Conservation (phyloP, 2,888 invertebrate species). For the Ochropleura leucogaster region DNA sequence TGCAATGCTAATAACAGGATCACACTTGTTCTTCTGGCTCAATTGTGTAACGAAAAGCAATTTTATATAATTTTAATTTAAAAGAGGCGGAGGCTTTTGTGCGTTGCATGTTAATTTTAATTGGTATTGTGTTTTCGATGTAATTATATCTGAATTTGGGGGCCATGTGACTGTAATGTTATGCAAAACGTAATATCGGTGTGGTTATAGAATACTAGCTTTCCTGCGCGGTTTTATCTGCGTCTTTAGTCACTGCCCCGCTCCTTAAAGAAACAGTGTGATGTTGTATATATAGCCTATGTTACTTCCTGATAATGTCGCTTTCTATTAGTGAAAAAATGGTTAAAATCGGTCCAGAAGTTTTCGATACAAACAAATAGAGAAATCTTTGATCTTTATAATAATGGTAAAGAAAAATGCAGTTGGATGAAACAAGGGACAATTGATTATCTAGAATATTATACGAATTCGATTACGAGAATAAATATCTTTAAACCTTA, state of each 20-base stretch:
- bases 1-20: constrained; percentile 55
- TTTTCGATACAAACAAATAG: too few relatives aligned
- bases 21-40: constrained; percentile 27
- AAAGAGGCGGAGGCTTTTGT: constrained; percentile 37
- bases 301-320: too few relatives aligned
- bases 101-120: constrained; percentile 38
- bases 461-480: neutral
- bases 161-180: constrained; percentile 19
- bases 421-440: constrained; percentile 4
- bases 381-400: too few relatives aligned
- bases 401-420: neutral
- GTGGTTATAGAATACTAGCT: neutral
- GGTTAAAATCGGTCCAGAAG: too few relatives aligned
- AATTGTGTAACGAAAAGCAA: constrained; percentile 53
- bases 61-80: constrained; percentile 40
- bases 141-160: constrained; percentile 42
- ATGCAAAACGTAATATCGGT: constrained; percentile 11
- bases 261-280: too few relatives aligned
- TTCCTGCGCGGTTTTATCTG: too few relatives aligned
- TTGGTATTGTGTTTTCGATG: constrained; percentile 45
- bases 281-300: too few relatives aligned
- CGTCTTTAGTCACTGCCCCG: too few relatives aligned
- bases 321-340: too few relatives aligned
- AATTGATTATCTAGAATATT: constrained; percentile 28
- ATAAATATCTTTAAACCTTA: too few relatives aligned